These are phyloP conservation scores for Zaprionus ghesquierei DNA, from an alignment of 1,140 invertebrate genomes.

Conservation along the genomic window DNA sequence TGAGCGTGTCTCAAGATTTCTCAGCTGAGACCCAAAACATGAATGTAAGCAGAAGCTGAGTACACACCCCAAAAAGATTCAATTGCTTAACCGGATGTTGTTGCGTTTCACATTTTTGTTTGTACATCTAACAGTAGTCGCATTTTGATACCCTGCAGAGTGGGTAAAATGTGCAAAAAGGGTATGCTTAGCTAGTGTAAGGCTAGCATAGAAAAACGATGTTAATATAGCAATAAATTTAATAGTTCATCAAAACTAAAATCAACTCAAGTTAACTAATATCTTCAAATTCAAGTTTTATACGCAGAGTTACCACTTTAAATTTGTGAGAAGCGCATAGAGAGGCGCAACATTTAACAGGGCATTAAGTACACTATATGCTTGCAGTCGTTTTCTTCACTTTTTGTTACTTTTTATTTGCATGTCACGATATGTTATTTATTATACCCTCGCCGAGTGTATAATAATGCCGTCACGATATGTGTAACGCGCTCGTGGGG, in stretches of 20 bases:
- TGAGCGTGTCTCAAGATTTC: neutral
- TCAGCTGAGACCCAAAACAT: neutral
- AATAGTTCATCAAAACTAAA: too few relatives aligned
- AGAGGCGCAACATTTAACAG: too few relatives aligned
- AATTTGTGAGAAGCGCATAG: too few relatives aligned
- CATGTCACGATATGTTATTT: conserved; percentile 44
- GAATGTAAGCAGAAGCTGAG: conserved; percentile 5
- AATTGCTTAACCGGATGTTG: conserved; percentile 54
- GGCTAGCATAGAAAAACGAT: too few relatives aligned
- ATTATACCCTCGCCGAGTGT: neutral
- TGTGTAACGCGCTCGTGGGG: neutral
- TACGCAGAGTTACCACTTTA: too few relatives aligned
- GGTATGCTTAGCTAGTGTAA: neutral
- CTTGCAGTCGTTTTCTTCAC: neutral
- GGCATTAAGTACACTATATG: neutral
- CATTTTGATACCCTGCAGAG: conserved; percentile 13
- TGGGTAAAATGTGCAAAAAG: neutral
- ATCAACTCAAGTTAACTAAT: too few relatives aligned
- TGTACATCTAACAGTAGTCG: conserved; percentile 52
- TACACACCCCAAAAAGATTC: conserved; percentile 60
- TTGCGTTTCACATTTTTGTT: conserved; percentile 44
- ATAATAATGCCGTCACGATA: neutral
- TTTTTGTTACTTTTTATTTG: conserved; percentile 30
- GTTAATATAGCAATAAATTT: too few relatives aligned
- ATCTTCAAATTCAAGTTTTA: too few relatives aligned